These are phyloP conservation scores for Tenthredo livida DNA, from an alignment of 2,888 invertebrate genomes.

Conservation along the genomic window DNA sequence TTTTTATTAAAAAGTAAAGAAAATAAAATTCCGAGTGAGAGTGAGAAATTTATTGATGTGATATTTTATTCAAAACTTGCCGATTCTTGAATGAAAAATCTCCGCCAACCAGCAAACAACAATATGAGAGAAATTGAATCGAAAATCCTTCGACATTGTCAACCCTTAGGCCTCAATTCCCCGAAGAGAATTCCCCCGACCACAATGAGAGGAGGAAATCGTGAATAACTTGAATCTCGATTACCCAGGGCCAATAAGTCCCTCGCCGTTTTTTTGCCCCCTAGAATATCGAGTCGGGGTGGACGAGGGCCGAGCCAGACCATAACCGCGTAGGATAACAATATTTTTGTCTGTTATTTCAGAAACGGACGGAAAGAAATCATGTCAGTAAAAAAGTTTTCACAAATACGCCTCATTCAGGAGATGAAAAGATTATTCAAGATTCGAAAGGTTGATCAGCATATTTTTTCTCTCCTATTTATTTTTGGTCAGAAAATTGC, in stretches of 20 bases:
- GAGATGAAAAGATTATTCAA: neutral
- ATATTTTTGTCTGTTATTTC: conserved; percentile 9
- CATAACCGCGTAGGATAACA: neutral
- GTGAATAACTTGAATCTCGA: conserved; percentile 50
- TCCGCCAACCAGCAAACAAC: neutral
- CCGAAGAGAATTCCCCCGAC: conserved; percentile 39
- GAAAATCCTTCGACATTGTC: conserved; percentile 39
- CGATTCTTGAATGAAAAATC: conserved; percentile 4
- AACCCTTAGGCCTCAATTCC: conserved; percentile 48
- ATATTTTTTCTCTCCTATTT: neutral
- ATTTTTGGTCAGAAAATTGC: neutral
- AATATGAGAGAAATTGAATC: conserved; percentile 39
- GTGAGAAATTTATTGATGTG: neutral
- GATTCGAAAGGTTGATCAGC: neutral
- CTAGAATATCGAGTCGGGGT: conserved; percentile 34
- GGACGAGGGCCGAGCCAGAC: neutral
- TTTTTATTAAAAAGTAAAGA: neutral
- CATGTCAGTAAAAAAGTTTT: neutral
- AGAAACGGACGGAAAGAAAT: neutral
- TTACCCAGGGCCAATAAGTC: conserved; percentile 45
- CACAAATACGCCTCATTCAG: neutral
- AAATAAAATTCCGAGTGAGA: neutral
- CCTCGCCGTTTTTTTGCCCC: conserved; percentile 1
- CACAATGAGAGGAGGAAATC: conserved; percentile 40
- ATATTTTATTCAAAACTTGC: conserved; percentile 22